Conservation (phyloP, 2,888 invertebrate species). For the Folsomia manolachei region DNA sequence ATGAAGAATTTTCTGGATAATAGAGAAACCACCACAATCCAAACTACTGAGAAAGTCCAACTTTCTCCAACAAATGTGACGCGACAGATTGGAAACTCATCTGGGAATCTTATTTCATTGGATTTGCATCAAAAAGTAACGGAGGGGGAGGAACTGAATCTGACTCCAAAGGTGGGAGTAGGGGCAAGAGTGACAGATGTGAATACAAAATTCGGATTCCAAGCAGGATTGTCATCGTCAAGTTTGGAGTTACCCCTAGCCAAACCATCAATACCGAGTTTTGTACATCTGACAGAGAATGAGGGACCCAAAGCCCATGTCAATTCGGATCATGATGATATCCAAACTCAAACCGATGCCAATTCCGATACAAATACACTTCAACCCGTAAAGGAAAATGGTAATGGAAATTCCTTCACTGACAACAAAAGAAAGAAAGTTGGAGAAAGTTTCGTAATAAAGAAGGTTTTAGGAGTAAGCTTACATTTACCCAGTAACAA, state of each 20-base stretch:
- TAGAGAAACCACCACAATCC: no score
- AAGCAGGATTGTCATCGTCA: no score
- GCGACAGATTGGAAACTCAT: conserved; percentile 22
- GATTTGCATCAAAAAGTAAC: conserved; percentile 12
- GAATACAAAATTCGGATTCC: neutral
- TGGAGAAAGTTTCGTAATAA: neutral
- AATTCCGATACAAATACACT: neutral
- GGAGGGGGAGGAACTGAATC: conserved; percentile 1
- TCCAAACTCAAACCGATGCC: no score
- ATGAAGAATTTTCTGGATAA: neutral
- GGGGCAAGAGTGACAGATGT: conserved; percentile 13
- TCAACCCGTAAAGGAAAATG: neutral
- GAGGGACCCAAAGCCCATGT: neutral
- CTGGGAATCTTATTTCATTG: conserved; percentile 4
- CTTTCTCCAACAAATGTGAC: conserved; percentile 3
- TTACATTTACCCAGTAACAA: neutral
- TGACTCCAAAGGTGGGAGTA: neutral
- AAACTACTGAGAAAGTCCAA: neutral
- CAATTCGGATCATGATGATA: neutral
- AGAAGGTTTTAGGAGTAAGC: neutral
- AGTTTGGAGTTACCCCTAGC: no score
- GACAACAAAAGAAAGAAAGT: neutral
- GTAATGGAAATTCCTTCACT: neutral
- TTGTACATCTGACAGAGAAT: neutral
- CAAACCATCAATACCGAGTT: neutral